Base-by-base conservation (phyloP, 2,888 invertebrate species). In the Aplocera efformata region DNA sequence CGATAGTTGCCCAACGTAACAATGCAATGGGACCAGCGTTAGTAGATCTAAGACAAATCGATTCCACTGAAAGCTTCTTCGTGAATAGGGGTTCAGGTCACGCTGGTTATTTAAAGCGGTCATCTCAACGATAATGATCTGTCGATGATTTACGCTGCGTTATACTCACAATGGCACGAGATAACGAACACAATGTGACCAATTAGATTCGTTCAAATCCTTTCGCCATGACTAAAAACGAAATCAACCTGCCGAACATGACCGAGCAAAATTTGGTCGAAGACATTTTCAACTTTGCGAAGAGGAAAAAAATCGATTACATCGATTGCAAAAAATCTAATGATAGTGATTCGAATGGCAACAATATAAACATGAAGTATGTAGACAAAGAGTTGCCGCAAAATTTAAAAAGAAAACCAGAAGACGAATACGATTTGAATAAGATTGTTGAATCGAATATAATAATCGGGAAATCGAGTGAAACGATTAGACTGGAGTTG, bases 71-170 rank as follows among this genome's bases (percentile, higher is more conserved):
- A 26, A 41, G 32, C 28, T 13, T 34, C 50, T 62, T 63, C 55
- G 55, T 53, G 58, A 66, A 62, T 53, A 55, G 56, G 58, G 50
- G 79, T 48, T 79, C 83, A 53, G 30, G 37, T 22, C 57, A 56
- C 8, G 50, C 39, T 77, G 73, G 84, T 51, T 56, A 45, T 50
- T 56, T 59, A 69, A 69, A 72, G 72, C 79, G 83, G 84, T 84
- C 84, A 83, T 77, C 46, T 44, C 67, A 86, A 88, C 67, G 88
- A 88, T 88, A 86, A 84, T 81, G 77, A 86, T 88, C 86, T 76
- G 66, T 69, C 72, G 80, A 85, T 83, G 82, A 86, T 85, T 83
- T 85, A 82, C 81, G 80, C 81, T 68, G 73, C 65, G 79, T 79
- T 83, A 82, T 79, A 79, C 73, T 68, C 78, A 85, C 84, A 85